Evolutionary conservation across 2,888 invertebrate species (phyloP), one percentile per base, ranked within the genome.

Genomic region (Ditula angustiorana): DNA sequence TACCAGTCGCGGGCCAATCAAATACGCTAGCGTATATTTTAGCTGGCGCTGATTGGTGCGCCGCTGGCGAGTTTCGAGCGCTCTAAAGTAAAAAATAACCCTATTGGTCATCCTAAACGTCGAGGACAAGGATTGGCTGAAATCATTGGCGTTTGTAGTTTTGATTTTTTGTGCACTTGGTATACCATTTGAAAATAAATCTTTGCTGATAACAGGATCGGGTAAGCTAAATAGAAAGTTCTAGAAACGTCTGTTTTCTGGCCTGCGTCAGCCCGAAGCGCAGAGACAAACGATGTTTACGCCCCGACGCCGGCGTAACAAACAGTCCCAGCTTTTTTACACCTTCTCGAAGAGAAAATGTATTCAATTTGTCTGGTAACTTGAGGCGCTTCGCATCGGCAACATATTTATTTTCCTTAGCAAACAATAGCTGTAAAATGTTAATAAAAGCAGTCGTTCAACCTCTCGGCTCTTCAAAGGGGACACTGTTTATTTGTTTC

Each of bases 201-300:
- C n/a, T n/a, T n/a, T n/a, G n/a, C n/a, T n/a, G n/a, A n/a, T n/a
- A n/a, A n/a, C n/a, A n/a, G n/a, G n/a, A n/a, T n/a, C n/a, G n/a
- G n/a, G n/a, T n/a, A n/a, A n/a, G n/a, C n/a, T n/a, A n/a, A n/a
- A n/a, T n/a, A n/a, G 13, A 52, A n/a, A n/a, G 8, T 30, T 11
- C 8, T n/a, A 21, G 2, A 3, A 23, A 11, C 52, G 61, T 44
- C 3, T 2, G 2, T 46, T 11, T 26, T 23, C 19, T 61, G 44
- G 61, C 61, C 35, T 16, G 11, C 11, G 1, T n/a, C 35, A 23
- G 46, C 61, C 41, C 26, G 16, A 8, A 26, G 53, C 61, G 19
- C 8, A 23, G 61, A 61, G 61, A 61, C 61, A 66, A 66, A 66
- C 52, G 61, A 66, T 61, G 66, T 66, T 66, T 66, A 56, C 61